A percentile compares a stretch with the other conserved stretches of the same genome.
Conservation (phyloP, 2,888 invertebrate genomes). For the Linnaemya tessellans region DNA sequence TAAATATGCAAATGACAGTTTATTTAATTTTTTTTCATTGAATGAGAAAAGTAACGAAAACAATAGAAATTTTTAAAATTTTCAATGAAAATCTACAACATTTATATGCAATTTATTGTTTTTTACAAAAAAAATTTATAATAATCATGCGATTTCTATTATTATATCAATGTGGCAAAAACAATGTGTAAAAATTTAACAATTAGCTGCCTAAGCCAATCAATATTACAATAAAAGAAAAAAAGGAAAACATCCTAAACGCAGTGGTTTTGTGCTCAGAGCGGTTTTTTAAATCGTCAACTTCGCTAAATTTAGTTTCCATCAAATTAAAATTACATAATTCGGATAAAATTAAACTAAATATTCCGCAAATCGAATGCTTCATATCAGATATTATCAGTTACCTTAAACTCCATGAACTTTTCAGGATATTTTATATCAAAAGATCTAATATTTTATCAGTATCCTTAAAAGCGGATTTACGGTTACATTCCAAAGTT, state of each 20-base stretch:
- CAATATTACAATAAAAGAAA: neutral
- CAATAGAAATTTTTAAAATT: constrained; percentile 32
- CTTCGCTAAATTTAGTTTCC: no score
- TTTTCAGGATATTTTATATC: no score
- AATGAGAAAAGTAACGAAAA: constrained; percentile 22
- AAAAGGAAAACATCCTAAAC: neutral
- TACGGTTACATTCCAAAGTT: no score
- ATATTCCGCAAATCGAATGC: no score
- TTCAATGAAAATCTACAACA: constrained; percentile 22
- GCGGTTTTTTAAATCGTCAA: no score
- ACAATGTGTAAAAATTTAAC: constrained; percentile 12
- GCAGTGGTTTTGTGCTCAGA: no score
- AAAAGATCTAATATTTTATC: no score
- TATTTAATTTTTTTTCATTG: constrained; percentile 23
- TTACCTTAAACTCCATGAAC: no score
- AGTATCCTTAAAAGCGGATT: no score
- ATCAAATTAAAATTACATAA: no score
- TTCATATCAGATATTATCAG: no score
- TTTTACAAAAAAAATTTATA: constrained; percentile 3
- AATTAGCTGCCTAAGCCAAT: neutral
- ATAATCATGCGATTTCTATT: constrained; percentile 45
- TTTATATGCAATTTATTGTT: constrained; percentile 6
- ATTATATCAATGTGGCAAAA: neutral
- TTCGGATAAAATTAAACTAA: no score
- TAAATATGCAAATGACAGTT: constrained; percentile 29